phyloP scores from a whole-genome alignment of 1,140 invertebrate species.

The Oryzaephilus surinamensis region DNA sequence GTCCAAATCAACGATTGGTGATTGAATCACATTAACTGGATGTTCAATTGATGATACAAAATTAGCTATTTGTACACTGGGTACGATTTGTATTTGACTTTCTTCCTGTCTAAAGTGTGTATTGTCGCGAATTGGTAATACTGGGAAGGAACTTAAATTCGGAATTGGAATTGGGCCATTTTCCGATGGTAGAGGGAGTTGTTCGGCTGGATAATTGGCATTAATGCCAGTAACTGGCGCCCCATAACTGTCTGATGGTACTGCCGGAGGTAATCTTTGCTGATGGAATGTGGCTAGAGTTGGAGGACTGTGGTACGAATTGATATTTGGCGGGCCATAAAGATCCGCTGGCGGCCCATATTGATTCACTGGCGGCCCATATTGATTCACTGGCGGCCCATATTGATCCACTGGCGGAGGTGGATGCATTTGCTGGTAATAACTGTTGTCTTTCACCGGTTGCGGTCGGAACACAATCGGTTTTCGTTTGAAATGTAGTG shows the following conservation, averaged over 20 bases:
- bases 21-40: slow-evolving; percentile 49
- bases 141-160: slow-evolving; percentile 23
- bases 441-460: background rate
- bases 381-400: slow-evolving; percentile 14
- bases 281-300: slow-evolving; percentile 1
- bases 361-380: slow-evolving; percentile 13
- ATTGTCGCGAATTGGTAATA: slow-evolving; percentile 15
- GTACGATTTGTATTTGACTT: slow-evolving; percentile 37
- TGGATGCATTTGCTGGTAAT: background rate
- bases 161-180: slow-evolving; percentile 14
- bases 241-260: slow-evolving; percentile 22
- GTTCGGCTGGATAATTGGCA: slow-evolving; percentile 12
- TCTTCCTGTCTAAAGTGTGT: slow-evolving; percentile 18
- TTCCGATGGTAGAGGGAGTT: slow-evolving; percentile 13
- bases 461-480: too few relatives aligned
- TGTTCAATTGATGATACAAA: slow-evolving; percentile 54
- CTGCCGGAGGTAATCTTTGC: slow-evolving; percentile 9
- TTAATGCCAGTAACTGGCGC: slow-evolving; percentile 15
- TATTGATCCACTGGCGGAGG: slow-evolving; percentile 14
- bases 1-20: slow-evolving; percentile 49
- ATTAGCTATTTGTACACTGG: slow-evolving; percentile 49
- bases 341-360: slow-evolving; percentile 14
- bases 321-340: slow-evolving; percentile 23
- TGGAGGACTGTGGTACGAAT: slow-evolving; percentile 13
- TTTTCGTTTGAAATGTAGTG: too few relatives aligned